Conservation (phyloP, 2,888 invertebrate genomes). For the Apantesis nais region DNA sequence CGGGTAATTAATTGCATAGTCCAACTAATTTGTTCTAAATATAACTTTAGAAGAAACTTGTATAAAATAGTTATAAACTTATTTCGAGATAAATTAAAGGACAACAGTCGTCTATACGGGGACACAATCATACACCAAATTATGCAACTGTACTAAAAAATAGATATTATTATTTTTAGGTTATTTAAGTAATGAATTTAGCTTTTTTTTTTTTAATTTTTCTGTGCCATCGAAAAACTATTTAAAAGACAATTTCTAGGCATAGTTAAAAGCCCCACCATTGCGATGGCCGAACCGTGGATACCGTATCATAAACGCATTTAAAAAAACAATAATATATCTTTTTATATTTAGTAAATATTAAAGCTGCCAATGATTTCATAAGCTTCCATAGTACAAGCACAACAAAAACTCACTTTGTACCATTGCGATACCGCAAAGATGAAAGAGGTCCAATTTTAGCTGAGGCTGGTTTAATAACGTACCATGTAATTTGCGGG, state of each 20-base stretch:
- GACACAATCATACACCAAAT: background rate
- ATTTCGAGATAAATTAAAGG: no score
- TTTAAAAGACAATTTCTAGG: no score
- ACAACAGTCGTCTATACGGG: no score
- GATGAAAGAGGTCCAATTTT: conserved; percentile 35
- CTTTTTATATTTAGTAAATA: background rate
- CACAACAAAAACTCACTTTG: conserved; percentile 19
- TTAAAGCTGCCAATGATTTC: background rate
- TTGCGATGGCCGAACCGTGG: no score
- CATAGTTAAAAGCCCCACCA: no score
- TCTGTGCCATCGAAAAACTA: no score
- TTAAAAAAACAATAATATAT: no score
- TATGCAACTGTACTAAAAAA: background rate
- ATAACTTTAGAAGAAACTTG: background rate
- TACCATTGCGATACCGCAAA: conserved; percentile 26
- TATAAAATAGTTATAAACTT: no score
- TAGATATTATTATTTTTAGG: no score
- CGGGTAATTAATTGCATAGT: background rate
- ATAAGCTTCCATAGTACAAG: background rate
- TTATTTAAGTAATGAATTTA: no score
- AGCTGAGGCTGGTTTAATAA: conserved; percentile 17
- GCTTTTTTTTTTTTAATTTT: no score
- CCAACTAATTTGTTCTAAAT: background rate
- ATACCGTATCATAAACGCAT: background rate
- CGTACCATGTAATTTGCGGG: conserved; percentile 32